Conservation (phyloP, 2,113 vertebrate species). For the Uropsilus gracilis region DNA sequence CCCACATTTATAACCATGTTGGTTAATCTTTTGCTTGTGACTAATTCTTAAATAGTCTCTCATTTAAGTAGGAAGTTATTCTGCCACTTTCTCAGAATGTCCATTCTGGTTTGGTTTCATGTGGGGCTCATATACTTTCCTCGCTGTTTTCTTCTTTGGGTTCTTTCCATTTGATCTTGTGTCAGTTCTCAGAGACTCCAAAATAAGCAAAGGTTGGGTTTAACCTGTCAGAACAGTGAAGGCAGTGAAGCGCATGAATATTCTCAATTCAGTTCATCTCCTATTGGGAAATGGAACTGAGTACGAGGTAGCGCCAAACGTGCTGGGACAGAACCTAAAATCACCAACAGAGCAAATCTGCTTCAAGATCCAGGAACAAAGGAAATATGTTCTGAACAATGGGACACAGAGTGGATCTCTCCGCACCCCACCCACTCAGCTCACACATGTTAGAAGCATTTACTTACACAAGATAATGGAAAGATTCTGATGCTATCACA, state of each 20-base stretch:
- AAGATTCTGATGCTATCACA: neutral
- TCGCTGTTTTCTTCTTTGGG: neutral
- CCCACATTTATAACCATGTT: conserved; percentile 71
- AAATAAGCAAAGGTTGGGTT: neutral
- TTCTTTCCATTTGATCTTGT: neutral
- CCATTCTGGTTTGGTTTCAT: conserved; percentile 78
- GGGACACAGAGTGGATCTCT: neutral
- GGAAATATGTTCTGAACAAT: neutral
- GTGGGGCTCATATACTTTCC: conserved; percentile 58
- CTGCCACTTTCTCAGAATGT: conserved; percentile 66
- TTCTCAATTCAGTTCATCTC: neutral
- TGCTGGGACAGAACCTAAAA: neutral
- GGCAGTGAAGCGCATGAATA: neutral
- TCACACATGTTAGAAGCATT: neutral
- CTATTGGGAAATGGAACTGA: neutral
- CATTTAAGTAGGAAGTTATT: conserved; percentile 76
- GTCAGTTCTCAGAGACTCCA: rapidly evolving
- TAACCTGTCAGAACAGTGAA: neutral
- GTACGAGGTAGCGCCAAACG: neutral
- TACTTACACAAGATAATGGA: neutral
- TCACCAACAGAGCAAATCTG: neutral
- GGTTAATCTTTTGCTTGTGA: conserved; percentile 60
- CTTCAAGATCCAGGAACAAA: neutral
- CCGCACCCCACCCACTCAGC: neutral
- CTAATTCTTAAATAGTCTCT: conserved; percentile 75